These are phyloP conservation scores for Leucophenga montana DNA, from an alignment of 2,888 invertebrate species.

Conservation along the genomic window DNA sequence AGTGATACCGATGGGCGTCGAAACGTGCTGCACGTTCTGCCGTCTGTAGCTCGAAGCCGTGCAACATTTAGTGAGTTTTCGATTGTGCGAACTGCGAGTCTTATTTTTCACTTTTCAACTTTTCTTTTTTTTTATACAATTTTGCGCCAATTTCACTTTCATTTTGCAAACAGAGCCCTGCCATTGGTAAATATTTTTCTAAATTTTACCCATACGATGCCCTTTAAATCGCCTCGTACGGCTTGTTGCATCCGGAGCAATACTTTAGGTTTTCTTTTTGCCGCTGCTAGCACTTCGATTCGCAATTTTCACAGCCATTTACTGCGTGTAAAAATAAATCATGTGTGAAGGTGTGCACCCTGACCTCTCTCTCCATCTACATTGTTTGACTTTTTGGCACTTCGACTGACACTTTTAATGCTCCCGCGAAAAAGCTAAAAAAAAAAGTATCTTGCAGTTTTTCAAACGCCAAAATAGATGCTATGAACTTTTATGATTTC, in stretches of 20 bases:
- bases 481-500: constrained; percentile 57
- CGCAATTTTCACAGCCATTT: background rate
- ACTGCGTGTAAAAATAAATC: constrained; percentile 60
- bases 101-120: background rate
- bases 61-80: no score
- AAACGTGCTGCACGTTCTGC: constrained; percentile 25
- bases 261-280: constrained; percentile 40
- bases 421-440: constrained; percentile 45
- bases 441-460: constrained; percentile 50
- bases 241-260: constrained; percentile 49
- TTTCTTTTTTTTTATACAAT: constrained; percentile 22
- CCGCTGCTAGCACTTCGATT: background rate
- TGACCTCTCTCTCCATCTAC: constrained; percentile 8
- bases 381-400: constrained; percentile 38
- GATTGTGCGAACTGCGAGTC: background rate
- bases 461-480: constrained; percentile 26
- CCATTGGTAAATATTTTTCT: constrained; percentile 2
- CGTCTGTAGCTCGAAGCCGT: no score
- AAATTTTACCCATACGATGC: constrained; percentile 20
- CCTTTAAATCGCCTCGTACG: constrained; percentile 2
- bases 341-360: constrained; percentile 66
- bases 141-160: constrained; percentile 50
- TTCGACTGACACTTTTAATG: constrained; percentile 71
- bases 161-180: background rate
- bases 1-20: background rate